These are phyloP conservation scores for Drosophila tani DNA, from an alignment of 1,140 invertebrate genomes.

Conservation along the genomic window DNA sequence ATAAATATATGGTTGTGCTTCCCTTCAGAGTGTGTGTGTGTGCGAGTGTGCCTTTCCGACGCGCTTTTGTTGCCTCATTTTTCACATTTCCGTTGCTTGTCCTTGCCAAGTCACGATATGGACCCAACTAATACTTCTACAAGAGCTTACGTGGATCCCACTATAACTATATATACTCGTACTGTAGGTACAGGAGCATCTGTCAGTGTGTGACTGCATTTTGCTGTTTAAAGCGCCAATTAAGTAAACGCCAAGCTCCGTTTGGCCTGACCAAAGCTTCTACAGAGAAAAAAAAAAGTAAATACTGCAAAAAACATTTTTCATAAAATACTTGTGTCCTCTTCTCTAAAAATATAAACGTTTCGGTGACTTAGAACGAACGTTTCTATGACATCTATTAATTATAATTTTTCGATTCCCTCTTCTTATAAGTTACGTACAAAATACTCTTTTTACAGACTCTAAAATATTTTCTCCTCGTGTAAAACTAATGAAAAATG, in stretches of 20 bases:
- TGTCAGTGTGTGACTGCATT: conserved; percentile 43
- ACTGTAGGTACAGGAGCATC: not conserved
- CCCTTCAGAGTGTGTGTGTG: conserved; percentile 1
- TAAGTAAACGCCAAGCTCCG: conserved; percentile 67
- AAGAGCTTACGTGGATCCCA: conserved; percentile 35
- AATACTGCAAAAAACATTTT: no score
- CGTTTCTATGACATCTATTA: no score
- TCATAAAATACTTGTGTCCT: no score
- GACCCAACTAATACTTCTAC: conserved; percentile 34
- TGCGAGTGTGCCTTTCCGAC: conserved; percentile 29
- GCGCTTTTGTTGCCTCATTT: conserved; percentile 67
- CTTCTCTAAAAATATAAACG: no score
- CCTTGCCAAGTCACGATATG: conserved; percentile 49
- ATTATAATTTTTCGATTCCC: no score
- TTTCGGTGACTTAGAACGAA: no score
- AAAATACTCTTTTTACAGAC: not conserved
- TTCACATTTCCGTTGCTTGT: conserved; percentile 64
- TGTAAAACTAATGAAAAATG: conserved; percentile 1
- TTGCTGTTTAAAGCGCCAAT: conserved; percentile 74
- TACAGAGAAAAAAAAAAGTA: not conserved
- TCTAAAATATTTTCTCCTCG: not conserved
- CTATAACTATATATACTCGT: not conserved
- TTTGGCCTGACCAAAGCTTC: conserved; percentile 27
- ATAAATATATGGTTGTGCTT: conserved; percentile 26
- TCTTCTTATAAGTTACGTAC: not conserved